phyloP scores from a whole-genome alignment of 2,797 vertebrate species.

The Melanotaenia maccullochi region DNA sequence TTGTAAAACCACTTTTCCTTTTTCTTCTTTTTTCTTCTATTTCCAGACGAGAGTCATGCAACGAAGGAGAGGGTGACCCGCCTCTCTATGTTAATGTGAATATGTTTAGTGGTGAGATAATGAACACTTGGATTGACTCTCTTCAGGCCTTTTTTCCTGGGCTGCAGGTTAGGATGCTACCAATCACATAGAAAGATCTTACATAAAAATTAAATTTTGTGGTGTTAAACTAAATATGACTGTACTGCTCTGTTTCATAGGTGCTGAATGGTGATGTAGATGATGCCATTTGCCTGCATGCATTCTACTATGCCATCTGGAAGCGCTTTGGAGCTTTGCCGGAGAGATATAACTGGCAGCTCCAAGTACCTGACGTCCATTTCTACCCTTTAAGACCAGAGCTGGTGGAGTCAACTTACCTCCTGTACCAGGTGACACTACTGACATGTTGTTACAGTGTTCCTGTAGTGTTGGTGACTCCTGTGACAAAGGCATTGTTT shows the following conservation, averaged over 20 bases:
- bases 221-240: neutral
- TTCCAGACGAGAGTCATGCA: constrained; percentile 92
- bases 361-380: constrained; percentile 94
- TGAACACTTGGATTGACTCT: constrained; percentile 99
- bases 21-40: neutral
- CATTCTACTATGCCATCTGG: constrained; percentile 99
- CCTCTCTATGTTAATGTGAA: constrained; percentile 98
- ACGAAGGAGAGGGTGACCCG: constrained; percentile 96
- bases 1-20: neutral
- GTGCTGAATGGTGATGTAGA: constrained; percentile 97
- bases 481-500: neutral
- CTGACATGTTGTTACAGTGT: neutral
- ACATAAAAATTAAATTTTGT: neutral
- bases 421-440: constrained; percentile 92
- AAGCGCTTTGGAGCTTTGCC: constrained; percentile 97
- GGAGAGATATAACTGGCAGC: constrained; percentile 98
- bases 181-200: neutral
- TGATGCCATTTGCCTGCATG: constrained; percentile 98
- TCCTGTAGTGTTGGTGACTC: neutral
- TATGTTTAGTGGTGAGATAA: constrained; percentile 97
- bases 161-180: constrained; percentile 87
- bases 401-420: constrained; percentile 96
- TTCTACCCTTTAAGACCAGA: constrained; percentile 97
- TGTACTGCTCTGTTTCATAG: constrained; percentile 65
- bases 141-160: constrained; percentile 99